Conservation (phyloP, 2,113 vertebrate genomes). For the Heloderma charlesbogerti region DNA sequence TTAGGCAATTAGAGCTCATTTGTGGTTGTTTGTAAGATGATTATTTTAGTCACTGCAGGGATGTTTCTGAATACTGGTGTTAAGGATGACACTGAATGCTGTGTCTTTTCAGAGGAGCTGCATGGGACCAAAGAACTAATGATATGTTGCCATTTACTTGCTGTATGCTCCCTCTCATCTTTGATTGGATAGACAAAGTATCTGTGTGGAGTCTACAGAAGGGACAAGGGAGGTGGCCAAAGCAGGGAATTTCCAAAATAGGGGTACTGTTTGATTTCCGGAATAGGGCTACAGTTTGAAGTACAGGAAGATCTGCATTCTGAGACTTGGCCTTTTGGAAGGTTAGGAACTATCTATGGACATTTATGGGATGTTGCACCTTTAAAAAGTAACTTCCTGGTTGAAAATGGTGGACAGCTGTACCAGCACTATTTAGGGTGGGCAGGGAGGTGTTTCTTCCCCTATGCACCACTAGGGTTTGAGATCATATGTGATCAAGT, state of each 20-base stretch:
- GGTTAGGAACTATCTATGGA: not conserved
- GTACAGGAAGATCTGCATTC: not conserved
- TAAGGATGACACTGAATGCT: conserved; percentile 49
- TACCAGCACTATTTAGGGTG: not conserved
- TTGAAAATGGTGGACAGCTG: not conserved
- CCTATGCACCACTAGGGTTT: not conserved
- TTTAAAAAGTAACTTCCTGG: not conserved
- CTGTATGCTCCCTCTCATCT: not conserved
- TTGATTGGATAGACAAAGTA: not conserved
- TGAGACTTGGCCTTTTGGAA: not conserved
- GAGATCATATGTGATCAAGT: not conserved
- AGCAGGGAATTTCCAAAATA: not conserved
- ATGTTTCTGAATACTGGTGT: conserved; percentile 65
- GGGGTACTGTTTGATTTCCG: too few relatives aligned
- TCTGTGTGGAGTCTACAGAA: not conserved
- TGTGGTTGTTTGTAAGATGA: conserved; percentile 70
- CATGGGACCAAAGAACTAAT: conserved; percentile 20
- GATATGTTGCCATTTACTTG: not conserved
- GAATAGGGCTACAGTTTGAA: not conserved
- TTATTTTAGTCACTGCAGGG: conserved; percentile 65
- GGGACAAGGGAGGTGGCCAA: too few relatives aligned
- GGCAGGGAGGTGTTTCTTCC: not conserved
- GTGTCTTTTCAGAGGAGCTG: conserved; percentile 35
- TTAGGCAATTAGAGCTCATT: conserved; percentile 71
- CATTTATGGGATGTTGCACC: not conserved